Base-by-base conservation (phyloP, 2,113 vertebrate genomes). In the Menura novaehollandiae region DNA sequence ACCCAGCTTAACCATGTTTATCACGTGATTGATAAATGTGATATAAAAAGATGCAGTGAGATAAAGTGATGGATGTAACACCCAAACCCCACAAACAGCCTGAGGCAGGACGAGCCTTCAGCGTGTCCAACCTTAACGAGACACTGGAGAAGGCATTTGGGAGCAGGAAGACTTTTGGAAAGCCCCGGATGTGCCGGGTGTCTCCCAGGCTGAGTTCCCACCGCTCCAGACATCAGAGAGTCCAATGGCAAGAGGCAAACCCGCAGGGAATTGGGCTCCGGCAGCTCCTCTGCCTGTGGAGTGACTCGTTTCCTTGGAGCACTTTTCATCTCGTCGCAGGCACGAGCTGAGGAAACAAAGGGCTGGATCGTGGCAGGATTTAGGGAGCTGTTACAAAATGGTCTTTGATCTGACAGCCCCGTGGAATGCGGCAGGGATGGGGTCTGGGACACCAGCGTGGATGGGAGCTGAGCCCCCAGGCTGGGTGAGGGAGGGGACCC, bases 271-370 rank as follows among this genome's bases (percentile, higher is more conserved):
- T 21, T 74, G 75, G 59, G 71, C 66, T 89, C 73, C 75, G 14
- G 77, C 63, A 64, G 53, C 44, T 35, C 60, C 35, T 77, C 64
- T 24, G 53, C 55, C 67, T 44, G 59, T 0, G 0, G 47, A 74
- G 47, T 15, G 37, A 82, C 69, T 63, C 63, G 44, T 89, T 89
- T 89, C 30, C 85, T 59, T 74, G 71, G 83, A 84, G 55, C 88
- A 86, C 30, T 76, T 95, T 86, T 93, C 88, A 95, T 93, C 71
- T 89, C 71, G 20, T 35, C 1, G 33, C 66, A 44, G 66, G 56
- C 35, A 64, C 3, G 7, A 82, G 88, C 49, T 4, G 49, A 6
- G 9, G 91, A 83, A 83, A 78, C 81, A 51, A 82, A 85, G 76
- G 75, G 71, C 75, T 41, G 80, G 59, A 41, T 69, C 17, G 2